Conservation (phyloP, 2,888 invertebrate genomes). For the Torymus aiolomorphi region DNA sequence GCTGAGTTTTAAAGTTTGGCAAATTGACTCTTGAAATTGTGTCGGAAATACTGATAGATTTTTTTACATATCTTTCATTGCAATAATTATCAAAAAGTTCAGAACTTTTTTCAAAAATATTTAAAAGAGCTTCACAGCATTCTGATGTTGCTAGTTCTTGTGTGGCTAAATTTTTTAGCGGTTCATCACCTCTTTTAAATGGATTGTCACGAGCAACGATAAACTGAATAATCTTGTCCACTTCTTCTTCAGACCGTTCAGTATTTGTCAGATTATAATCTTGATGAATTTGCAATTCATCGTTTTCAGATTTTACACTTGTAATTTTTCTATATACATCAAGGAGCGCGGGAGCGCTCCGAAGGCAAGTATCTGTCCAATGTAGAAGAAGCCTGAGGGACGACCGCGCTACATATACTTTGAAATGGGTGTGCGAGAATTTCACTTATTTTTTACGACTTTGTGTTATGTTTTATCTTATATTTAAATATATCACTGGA, state of each 20-base stretch:
- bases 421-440: no score
- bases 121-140: neutral
- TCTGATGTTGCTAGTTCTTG: slow-evolving; percentile 8
- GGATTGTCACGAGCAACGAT: slow-evolving; percentile 18
- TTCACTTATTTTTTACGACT: no score
- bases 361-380: no score
- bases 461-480: no score
- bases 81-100: slow-evolving; percentile 1
- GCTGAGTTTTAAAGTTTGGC: slow-evolving; percentile 20
- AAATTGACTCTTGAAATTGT: slow-evolving; percentile 19
- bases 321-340: no score
- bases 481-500: no score
- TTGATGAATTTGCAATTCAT: slow-evolving; percentile 35
- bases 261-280: slow-evolving; percentile 8
- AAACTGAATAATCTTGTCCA: slow-evolving; percentile 23
- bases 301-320: slow-evolving; percentile 16
- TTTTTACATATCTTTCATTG: slow-evolving; percentile 5
- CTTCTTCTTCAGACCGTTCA: slow-evolving; percentile 29
- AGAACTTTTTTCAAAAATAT: slow-evolving; percentile 30
- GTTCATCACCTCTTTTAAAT: neutral
- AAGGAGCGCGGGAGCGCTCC: no score
- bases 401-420: no score
- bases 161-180: slow-evolving; percentile 19
- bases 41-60: neutral
- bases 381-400: no score